Percentiles rank a stretch among this genome's conserved stretches.
Evolutionary conservation across 2,888 invertebrate genomes (phyloP).

Genomic region (Synergus laeviventris): DNA sequence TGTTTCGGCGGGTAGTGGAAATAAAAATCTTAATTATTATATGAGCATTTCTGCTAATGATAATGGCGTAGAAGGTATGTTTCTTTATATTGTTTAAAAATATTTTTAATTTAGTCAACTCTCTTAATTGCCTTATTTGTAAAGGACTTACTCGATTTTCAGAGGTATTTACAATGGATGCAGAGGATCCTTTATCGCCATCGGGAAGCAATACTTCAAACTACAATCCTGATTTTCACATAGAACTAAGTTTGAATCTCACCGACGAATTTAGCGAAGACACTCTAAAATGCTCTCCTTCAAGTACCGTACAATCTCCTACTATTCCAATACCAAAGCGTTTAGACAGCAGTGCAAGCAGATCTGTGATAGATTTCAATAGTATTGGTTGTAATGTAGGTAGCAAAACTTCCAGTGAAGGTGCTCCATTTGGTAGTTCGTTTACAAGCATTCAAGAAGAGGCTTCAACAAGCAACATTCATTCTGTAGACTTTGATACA

Average conservation of each 20-base stretch:
- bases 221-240: conserved; percentile 67
- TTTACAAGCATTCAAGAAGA: conserved; percentile 39
- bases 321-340: conserved; percentile 83
- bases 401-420: conserved; percentile 78
- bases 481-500: background rate
- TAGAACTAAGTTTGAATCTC: conserved; percentile 77
- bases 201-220: conserved; percentile 75
- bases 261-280: conserved; percentile 77
- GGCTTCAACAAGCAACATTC: conserved; percentile 43
- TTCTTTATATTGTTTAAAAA: conserved; percentile 10
- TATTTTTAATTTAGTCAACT: background rate
- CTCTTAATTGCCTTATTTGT: background rate
- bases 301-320: conserved; percentile 79
- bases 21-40: conserved; percentile 53
- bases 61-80: conserved; percentile 74
- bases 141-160: conserved; percentile 49
- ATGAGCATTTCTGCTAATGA: conserved; percentile 60
- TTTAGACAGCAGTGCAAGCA: conserved; percentile 77
- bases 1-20: conserved; percentile 60
- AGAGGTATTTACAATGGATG: conserved; percentile 86
- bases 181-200: conserved; percentile 80
- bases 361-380: conserved; percentile 78
- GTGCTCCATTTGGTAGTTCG: conserved; percentile 61
- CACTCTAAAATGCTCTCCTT: conserved; percentile 64
- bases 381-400: conserved; percentile 82